Evolutionary conservation across 1,140 invertebrate genomes (phyloP), one percentile per base, ranked within the genome.

Genomic region (Papilio machaon): DNA sequence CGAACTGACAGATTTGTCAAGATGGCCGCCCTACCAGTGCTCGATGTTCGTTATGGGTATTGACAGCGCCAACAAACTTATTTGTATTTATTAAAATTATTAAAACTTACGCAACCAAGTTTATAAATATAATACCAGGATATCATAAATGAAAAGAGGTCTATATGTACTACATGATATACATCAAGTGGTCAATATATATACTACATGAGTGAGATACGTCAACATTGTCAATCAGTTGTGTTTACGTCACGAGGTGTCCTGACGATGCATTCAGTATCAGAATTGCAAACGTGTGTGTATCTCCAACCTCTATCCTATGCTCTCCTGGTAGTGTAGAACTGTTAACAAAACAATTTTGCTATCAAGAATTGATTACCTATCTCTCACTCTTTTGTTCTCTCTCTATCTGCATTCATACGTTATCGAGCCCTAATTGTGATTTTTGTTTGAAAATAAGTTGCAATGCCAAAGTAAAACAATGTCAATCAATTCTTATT

Each of bases 231-330:
- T 70, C 83, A 43, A 13, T 80, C 79, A 83, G 84, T 86, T 84
- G 86, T 84, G 82, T 81, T 83, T 52, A 79, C 85, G 84, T 87
- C 84, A 84, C 81, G 85, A 58, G 54, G 49, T 17, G 54, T n/a
- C n/a, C 54, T n/a, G n/a, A 58, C 54, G 54, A 58, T 58, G 2
- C 54, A 58, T 58, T 43, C 38, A 43, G 38, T 58, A 58, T 58
- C 54, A 58, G 54, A 43, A 43, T 43, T 43, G 38, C 38, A 43
- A 43, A 52, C 60, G 17, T 5, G 17, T 13, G 58, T 9, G 23
- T 30, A 10, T 64, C 4, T 13, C 9, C 9, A 10, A 64, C 30
- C 30, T 70, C 11, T 70, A 70, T 70, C 13, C 11, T 70, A 35
- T 70, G 64, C 13, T 38, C 64, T 35, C 64, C 64, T 70, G 64